phyloP scores from a whole-genome alignment of 2,113 vertebrate genomes.

The Electrona antarctica region DNA sequence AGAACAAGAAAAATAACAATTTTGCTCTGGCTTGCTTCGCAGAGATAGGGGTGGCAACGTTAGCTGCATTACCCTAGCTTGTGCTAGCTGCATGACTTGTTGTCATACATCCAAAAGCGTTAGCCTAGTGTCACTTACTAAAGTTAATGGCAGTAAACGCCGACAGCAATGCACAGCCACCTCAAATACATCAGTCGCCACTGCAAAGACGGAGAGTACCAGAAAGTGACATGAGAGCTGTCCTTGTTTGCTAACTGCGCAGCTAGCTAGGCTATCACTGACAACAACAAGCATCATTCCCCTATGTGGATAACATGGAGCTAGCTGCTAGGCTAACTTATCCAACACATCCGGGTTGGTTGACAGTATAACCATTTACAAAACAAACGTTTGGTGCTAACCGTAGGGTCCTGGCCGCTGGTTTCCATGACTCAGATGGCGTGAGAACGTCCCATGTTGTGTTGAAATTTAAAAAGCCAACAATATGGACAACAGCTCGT shows the following conservation, averaged over 20 bases:
- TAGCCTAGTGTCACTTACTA: not conserved
- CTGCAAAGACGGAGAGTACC: not conserved
- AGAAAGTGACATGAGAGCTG: slow-evolving; percentile 4
- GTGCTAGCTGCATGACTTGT: not conserved
- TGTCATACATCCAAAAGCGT: not conserved
- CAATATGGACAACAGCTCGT: slow-evolving; percentile 1
- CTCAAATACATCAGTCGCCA: not conserved
- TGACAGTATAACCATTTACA: slow-evolving; percentile 38
- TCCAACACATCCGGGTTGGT: slow-evolving; percentile 8
- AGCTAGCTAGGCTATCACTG: slow-evolving; percentile 44
- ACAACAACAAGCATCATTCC: slow-evolving; percentile 29
- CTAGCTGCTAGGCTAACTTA: slow-evolving; percentile 33
- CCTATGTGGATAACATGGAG: not conserved
- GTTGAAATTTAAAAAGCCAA: not conserved
- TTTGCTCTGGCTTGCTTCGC: not conserved
- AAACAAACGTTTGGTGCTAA: slow-evolving; percentile 36
- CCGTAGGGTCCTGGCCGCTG: slow-evolving; percentile 45
- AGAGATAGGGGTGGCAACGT: slow-evolving; percentile 9
- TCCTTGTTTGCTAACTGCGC: slow-evolving; percentile 48
- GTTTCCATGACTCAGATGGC: slow-evolving; percentile 59
- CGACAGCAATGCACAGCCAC: rapidly evolving
- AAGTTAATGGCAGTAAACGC: not conserved
- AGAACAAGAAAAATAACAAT: slow-evolving; percentile 26
- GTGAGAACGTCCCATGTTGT: not conserved
- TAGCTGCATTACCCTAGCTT: slow-evolving; percentile 23